Percentiles rank a stretch among this genome's conserved stretches.
phyloP scores from a whole-genome alignment of 2,888 invertebrate species.

The Bruchidius siliquastri region DNA sequence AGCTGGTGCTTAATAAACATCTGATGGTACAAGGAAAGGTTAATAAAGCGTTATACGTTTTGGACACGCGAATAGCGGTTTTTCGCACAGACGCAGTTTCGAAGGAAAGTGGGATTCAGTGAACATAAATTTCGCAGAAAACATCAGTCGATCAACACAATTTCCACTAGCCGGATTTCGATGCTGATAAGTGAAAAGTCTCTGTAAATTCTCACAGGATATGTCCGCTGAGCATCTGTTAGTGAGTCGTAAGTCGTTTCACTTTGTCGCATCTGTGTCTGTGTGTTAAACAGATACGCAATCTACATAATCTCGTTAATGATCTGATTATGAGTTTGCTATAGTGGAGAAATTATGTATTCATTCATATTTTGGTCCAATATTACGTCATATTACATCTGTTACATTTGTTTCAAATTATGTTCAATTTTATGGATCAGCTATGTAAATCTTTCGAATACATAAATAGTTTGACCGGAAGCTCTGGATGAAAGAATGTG shows the following conservation, averaged over 20 bases:
- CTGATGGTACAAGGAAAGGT: not conserved
- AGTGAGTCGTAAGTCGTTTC: not conserved
- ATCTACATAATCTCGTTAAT: not conserved
- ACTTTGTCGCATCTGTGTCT: not conserved
- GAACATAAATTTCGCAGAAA: not conserved
- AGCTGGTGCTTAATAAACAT: not conserved
- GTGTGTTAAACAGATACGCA: not conserved
- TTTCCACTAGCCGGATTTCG: not conserved
- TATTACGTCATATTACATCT: not conserved
- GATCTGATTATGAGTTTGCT: not conserved
- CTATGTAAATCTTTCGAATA: no score
- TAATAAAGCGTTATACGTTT: not conserved
- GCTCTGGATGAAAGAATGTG: no score
- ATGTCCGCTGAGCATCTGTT: not conserved
- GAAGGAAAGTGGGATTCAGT: not conserved
- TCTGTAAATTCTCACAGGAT: not conserved
- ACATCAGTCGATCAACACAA: not conserved
- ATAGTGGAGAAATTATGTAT: not conserved
- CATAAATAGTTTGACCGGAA: no score
- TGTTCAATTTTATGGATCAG: no score
- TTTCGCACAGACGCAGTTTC: not conserved
- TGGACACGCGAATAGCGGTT: not conserved
- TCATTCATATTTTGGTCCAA: not conserved
- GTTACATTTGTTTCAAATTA: no score
- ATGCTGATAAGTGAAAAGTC: not conserved